Percentiles rank a stretch among this genome's conserved stretches.
These are phyloP conservation scores for Lithobates pipiens DNA, from an alignment of 2,797 vertebrate species.

Conservation along the genomic window DNA sequence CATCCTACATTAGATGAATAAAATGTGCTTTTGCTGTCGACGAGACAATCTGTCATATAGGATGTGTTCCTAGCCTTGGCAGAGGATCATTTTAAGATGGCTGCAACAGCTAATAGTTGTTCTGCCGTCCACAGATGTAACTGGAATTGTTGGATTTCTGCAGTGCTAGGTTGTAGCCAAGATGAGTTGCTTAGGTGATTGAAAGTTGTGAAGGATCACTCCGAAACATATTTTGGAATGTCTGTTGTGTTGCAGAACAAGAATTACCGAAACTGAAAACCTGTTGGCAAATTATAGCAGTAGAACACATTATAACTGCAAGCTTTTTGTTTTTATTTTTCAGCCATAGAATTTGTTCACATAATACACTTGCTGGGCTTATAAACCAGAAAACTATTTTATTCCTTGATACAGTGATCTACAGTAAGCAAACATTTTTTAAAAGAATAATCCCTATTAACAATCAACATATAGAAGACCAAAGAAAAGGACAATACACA, in stretches of 20 bases:
- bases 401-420: no score
- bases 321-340: no score
- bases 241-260: slow-evolving; percentile 1
- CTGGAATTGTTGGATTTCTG: neutral
- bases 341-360: no score
- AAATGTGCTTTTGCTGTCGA: slow-evolving; percentile 13
- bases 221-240: slow-evolving; percentile 3
- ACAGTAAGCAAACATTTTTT: no score
- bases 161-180: neutral
- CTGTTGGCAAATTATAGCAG: neutral
- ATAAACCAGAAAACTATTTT: no score
- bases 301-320: neutral
- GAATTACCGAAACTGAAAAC: neutral
- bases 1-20: slow-evolving; percentile 3
- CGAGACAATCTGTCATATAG: slow-evolving; percentile 13
- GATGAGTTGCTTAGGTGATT: slow-evolving; percentile 22
- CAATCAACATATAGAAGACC: no score
- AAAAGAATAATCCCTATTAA: no score
- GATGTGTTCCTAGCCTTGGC: slow-evolving; percentile 15
- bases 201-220: slow-evolving; percentile 32
- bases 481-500: no score
- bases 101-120: slow-evolving; percentile 17
- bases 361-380: no score
- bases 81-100: slow-evolving; percentile 1
- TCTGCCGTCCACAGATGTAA: slow-evolving; percentile 14